These are phyloP conservation scores for Imbricaverruca yamaguchii DNA, from an alignment of 2,888 invertebrate species.

Conservation along the genomic window DNA sequence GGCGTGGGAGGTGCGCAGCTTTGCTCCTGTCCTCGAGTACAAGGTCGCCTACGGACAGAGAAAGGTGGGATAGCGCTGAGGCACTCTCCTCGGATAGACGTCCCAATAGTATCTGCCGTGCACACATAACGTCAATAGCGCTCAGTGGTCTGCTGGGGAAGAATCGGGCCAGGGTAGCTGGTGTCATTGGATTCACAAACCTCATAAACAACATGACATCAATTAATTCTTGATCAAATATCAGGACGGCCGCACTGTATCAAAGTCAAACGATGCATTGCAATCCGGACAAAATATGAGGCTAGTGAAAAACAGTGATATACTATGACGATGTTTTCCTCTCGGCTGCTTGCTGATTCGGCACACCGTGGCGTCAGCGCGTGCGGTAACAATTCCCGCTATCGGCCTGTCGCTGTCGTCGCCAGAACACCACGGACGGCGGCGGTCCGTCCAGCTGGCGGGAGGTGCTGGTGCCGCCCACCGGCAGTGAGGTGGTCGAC, in stretches of 20 bases:
- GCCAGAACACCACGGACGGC: too few relatives aligned
- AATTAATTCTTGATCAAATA: too few relatives aligned
- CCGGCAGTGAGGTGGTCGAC: neutral
- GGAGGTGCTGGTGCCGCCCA: conserved; percentile 20
- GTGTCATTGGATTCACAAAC: neutral
- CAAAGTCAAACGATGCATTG: too few relatives aligned
- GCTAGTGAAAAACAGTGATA: too few relatives aligned
- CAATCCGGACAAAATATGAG: too few relatives aligned
- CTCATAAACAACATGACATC: neutral
- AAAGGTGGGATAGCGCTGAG: neutral
- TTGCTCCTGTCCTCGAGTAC: neutral
- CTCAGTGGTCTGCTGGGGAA: neutral
- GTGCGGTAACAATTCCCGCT: too few relatives aligned
- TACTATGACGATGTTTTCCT: too few relatives aligned
- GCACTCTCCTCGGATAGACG: too few relatives aligned
- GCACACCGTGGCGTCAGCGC: too few relatives aligned
- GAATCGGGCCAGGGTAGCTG: neutral
- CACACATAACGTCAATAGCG: neutral
- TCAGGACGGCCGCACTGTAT: neutral
- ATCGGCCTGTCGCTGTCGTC: too few relatives aligned
- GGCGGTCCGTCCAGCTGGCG: neutral
- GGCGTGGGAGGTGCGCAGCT: neutral
- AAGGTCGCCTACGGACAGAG: neutral
- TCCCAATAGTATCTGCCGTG: too few relatives aligned
- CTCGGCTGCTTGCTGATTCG: too few relatives aligned